A percentile compares a stretch with the other conserved stretches of the same genome.
Evolutionary conservation across 2,113 vertebrate species (phyloP).

Genomic region (Corythornis madagascariensis): DNA sequence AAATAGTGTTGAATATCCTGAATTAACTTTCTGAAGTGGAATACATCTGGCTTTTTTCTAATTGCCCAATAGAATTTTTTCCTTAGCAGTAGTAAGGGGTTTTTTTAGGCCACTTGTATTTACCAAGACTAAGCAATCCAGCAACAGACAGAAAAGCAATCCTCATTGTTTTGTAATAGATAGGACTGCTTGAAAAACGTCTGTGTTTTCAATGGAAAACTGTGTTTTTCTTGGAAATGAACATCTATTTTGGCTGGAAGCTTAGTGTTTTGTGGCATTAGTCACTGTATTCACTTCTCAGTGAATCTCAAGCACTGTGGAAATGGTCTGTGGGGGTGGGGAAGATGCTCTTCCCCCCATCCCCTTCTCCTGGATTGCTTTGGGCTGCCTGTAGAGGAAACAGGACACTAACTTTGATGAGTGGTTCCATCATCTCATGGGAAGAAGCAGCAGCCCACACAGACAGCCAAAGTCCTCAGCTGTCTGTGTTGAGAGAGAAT

Average conservation of each 20-base stretch:
- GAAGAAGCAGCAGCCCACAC: not conserved
- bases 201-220: not conserved
- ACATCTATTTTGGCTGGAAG: slow-evolving; percentile 5
- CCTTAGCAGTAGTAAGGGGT: not conserved
- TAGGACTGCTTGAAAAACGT: not conserved
- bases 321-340: not conserved
- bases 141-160: not conserved
- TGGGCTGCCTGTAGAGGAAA: not conserved
- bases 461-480: not conserved
- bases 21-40: slow-evolving; percentile 27
- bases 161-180: not conserved
- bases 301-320: not conserved
- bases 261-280: not conserved
- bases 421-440: not conserved
- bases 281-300: not conserved
- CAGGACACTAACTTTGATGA: not conserved
- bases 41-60: slow-evolving; percentile 6
- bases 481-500: not conserved
- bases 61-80: not conserved
- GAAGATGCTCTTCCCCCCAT: not conserved
- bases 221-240: not conserved
- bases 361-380: not conserved
- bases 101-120: not conserved
- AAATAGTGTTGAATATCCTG: not conserved
- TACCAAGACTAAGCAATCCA: not conserved